These are phyloP conservation scores for Scophthalmus maximus DNA, from an alignment of 2,113 vertebrate genomes.

Conservation along the genomic window DNA sequence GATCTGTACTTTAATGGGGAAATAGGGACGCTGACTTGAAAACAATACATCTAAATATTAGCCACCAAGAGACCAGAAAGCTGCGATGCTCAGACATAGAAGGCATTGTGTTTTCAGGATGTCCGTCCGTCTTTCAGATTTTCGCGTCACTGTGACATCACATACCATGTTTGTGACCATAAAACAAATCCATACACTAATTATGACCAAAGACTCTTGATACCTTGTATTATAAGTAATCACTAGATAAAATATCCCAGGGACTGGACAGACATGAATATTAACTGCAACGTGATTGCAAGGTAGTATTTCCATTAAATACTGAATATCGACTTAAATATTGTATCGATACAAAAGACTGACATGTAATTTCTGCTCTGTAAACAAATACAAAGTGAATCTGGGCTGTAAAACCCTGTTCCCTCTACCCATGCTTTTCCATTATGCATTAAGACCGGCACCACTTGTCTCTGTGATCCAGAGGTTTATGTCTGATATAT, in stretches of 20 bases:
- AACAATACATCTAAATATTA: too few species aligned
- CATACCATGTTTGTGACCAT: neutral
- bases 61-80: too few species aligned
- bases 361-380: neutral
- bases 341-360: neutral
- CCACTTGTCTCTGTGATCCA: conserved; percentile 8
- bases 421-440: neutral
- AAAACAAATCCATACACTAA: neutral
- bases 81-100: too few species aligned
- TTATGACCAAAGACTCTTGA: neutral
- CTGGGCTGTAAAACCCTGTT: neutral
- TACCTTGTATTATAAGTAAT: neutral
- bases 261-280: neutral
- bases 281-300: neutral
- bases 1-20: too few species aligned
- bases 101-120: too few species aligned
- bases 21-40: too few species aligned
- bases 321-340: neutral
- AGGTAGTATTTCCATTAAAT: neutral
- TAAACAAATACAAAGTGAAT: neutral
- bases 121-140: too few species aligned
- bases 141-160: neutral
- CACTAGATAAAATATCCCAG: too few species aligned
- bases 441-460: neutral
- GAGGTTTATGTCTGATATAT: conserved; percentile 34